Evolutionary conservation across 2,797 vertebrate species (phyloP), one percentile per base, ranked within the genome.

Genomic region (Esox masquinongy): DNA sequence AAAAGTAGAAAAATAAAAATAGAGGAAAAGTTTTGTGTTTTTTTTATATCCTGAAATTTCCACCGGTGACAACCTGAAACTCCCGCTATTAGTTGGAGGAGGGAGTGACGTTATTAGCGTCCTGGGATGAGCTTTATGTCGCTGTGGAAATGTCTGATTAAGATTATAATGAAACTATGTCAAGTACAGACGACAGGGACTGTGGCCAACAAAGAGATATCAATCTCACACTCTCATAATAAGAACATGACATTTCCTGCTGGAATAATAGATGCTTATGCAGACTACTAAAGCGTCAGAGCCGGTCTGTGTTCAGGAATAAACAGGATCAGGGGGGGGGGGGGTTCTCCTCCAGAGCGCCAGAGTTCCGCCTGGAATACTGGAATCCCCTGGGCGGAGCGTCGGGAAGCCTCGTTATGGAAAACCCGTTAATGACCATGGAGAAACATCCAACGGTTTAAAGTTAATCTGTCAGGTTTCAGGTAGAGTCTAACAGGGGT

Each of bases 21-120:
- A 75, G 78, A 73, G 63, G 84, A 81, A 85, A 59, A 19, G 2
- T 36, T 81, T 86, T 86, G 29, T 31, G n/a, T 1, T 86, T 81
- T 82, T 85, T 91, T 86, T 86, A 88, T 16, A 79, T 82, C 81
- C 89, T 86, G 79, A 90, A 90, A 88, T 90, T 89, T 93, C 92
- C 93, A 92, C 77, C 91, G 89, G 76, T 86, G 93, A 90, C 87
- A 85, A 93, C 92, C 92, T 94, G 93, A 90, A 93, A 92, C 81
- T 85, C 90, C 88, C 85, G 83, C 81, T 83, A 84, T 79, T 89
- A 80, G 49, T 84, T 88, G 88, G 83, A 83, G 83, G 82, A 64
- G 81, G 75, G 73, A 86, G 82, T 74, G 82, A 80, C 76, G 84
- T 84, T 86, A 82, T 82, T 85, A 85, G 79, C 83, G 85, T 82